phyloP scores from a whole-genome alignment of 2,888 invertebrate genomes.

The Macaria liturata region DNA sequence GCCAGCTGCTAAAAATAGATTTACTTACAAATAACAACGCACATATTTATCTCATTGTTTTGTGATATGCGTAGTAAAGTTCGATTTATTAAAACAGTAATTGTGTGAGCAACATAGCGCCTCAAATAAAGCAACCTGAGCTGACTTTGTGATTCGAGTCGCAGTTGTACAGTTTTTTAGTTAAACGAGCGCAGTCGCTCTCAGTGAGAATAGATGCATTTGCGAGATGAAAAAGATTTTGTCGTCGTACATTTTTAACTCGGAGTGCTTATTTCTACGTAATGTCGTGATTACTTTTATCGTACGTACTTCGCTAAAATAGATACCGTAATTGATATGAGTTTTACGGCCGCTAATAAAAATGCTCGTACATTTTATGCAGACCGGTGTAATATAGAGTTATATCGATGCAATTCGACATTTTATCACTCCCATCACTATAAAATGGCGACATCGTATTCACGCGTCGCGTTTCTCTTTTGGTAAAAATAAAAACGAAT shows the following conservation, averaged over 20 bases:
- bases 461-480: constrained; percentile 34
- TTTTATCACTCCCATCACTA: constrained; percentile 39
- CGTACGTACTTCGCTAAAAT: constrained; percentile 32
- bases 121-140: constrained; percentile 38
- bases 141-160: constrained; percentile 50
- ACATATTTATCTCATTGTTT: too few species aligned
- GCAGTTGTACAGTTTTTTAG: constrained; percentile 50
- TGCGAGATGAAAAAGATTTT: constrained; percentile 40
- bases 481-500: constrained; percentile 39
- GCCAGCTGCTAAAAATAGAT: too few species aligned
- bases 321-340: constrained; percentile 37
- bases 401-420: constrained; percentile 38
- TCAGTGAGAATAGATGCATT: constrained; percentile 39
- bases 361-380: constrained; percentile 36
- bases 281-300: constrained; percentile 35
- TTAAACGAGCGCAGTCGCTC: constrained; percentile 41
- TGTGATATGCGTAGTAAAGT: too few species aligned
- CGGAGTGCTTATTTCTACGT: constrained; percentile 35
- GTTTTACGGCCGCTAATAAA: constrained; percentile 36
- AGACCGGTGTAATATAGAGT: constrained; percentile 36
- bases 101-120: constrained; percentile 43
- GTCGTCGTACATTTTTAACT: constrained; percentile 37
- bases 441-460: constrained; percentile 35
- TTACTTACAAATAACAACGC: too few species aligned
- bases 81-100: too few species aligned